Base-by-base conservation (phyloP, 2,797 vertebrate genomes). In the Mastacembelus armatus region DNA sequence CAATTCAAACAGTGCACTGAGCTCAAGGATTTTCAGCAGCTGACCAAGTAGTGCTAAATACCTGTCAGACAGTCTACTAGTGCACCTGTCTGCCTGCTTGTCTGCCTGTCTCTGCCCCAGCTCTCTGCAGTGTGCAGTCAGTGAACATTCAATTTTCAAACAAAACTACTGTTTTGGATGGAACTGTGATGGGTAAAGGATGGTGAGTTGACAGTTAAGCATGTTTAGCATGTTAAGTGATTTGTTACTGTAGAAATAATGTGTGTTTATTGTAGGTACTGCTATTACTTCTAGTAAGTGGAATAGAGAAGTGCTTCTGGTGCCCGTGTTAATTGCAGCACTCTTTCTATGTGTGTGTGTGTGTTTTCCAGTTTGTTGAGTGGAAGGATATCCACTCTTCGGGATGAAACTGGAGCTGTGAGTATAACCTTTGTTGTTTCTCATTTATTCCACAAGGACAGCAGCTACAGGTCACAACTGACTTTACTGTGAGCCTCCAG, bases 321-420 rank as follows among this genome's bases (percentile, higher is more conserved):
- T 48, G 32, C 22, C 65, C 30, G 3, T 18, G 55, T 52, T 78
- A 81, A 80, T 49, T 50, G 26, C 51, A 71, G 60, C 38, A 19
- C 27, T 61, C 1, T 74, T 27, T 45, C 30, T 81, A 47, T 71
- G 50, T 67, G 38, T 33, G 21, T 59, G 38, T 60, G 65, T 74
- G 16, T 70, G 11, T 62, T 66, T 94, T 94, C 49, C 86, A 99
- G 98, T 92, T 96, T 99, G 89, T 95, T 99, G 78, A 99, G 98
- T 85, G 98, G 98, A 88, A 96, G 98, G 93, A 99, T 99, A 92
- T 99, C 98, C 73, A 98, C 97, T 44, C 95, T 99, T 73, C 94
- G 97, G 78, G 98, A 99, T 93, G 98, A 98, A 95, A 98, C 98
- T 93, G 98, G 97, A 96, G 98, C 98, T 86, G 98, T 99, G 85